Evolutionary conservation across 2,888 invertebrate species (phyloP), one percentile per base, ranked within the genome.

Genomic region (Xanthia togata): DNA sequence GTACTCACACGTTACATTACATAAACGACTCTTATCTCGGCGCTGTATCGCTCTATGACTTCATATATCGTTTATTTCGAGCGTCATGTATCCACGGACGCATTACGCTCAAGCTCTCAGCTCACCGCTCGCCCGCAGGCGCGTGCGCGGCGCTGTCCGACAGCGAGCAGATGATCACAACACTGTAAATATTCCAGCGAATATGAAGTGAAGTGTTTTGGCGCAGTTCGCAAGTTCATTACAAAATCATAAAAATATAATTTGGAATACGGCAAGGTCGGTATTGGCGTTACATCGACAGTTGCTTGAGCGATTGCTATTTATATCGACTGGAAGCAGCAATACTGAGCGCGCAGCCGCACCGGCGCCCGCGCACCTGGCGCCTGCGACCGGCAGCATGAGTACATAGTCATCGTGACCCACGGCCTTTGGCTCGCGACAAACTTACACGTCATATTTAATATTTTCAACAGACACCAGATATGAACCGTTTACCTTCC

Each of bases 161-260:
- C 38, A 44, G 65, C 73, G 74, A 41, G 23, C 60, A 38, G 26
- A 72, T 47, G 76, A 82, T 68, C 73, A 72, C 80, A 70, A 70
- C 79, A 69, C 70, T 79, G 55, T 79, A 83, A 75, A 86, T 84
- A 86, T 84, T 85, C 76, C 20, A 70, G 62, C 70, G 73, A 72
- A 78, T 55, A 75, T 77, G 75, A 64, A 78, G 81, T 77, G 75
- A 64, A 78, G 81, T 87, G 86, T 74, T 80, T 79, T 70, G 77
- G 77, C 81, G 84, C 80, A 78, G 72, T 81, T 78, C 67, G 73
- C 44, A 44, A 81, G 81, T 87, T 85, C 82, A 90, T 89, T 87
- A 89, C 85, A 78, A 79, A 88, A 85, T 86, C 87, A 90, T 89
- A 86, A 86, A 89, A 89, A 87, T 87, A 88, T 86, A 82, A 88